These are phyloP conservation scores for Phylloscopus trochilus DNA, from an alignment of 2,113 vertebrate species.

Conservation along the genomic window DNA sequence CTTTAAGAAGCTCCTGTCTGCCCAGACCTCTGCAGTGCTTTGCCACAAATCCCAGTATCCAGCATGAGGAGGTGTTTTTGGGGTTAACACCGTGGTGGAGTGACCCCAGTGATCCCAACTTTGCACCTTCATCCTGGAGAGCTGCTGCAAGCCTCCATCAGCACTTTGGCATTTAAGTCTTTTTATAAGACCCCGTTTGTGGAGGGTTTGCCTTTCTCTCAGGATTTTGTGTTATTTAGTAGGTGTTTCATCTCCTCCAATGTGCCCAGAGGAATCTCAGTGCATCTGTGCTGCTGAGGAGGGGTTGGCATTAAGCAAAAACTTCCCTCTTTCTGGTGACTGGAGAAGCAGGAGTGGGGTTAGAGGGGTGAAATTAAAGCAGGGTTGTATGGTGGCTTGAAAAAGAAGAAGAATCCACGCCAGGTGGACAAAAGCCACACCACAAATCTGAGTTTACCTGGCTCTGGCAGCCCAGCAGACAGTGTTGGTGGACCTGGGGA, in stretches of 20 bases:
- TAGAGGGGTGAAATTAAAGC: not conserved
- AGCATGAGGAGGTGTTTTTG: not conserved
- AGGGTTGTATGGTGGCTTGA: not conserved
- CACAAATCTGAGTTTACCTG: not conserved
- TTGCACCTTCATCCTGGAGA: not conserved
- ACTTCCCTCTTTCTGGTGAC: not conserved
- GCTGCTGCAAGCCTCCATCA: not conserved
- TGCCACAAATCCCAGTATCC: not conserved
- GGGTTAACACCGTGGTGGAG: not conserved
- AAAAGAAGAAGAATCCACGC: not conserved
- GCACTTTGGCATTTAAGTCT: not conserved
- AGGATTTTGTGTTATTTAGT: constrained; percentile 33
- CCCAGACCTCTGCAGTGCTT: not conserved
- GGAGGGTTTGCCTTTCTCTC: constrained; percentile 2
- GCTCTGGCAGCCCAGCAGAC: not conserved
- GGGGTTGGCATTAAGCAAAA: constrained; percentile 24
- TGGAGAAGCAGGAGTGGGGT: not conserved
- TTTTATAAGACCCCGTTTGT: not conserved
- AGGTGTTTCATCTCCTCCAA: constrained; percentile 30
- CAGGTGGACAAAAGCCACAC: not conserved
- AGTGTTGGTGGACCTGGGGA: not conserved
- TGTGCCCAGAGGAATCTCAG: constrained; percentile 12
- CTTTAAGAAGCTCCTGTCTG: not conserved
- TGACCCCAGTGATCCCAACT: not conserved
- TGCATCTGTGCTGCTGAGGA: constrained; percentile 16